Evolutionary conservation across 2,113 vertebrate genomes (phyloP).

Genomic region (Balaeniceps rex): DNA sequence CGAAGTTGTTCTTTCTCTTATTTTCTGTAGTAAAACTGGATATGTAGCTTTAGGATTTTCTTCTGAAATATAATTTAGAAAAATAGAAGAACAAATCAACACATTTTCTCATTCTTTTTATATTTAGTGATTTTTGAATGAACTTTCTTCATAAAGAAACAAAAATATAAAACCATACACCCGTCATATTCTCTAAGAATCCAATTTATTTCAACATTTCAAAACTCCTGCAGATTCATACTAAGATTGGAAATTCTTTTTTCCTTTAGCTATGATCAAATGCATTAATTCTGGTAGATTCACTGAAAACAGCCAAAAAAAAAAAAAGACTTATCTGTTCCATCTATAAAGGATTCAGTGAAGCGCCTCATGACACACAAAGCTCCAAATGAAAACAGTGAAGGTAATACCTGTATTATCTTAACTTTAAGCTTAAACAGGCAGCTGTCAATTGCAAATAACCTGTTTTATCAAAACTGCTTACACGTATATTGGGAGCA

Average conservation of each 20-base stretch:
- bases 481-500: not conserved
- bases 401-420: not conserved
- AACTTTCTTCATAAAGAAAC: not conserved
- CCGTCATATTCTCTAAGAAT: not conserved
- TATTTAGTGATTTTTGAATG: not conserved
- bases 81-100: not conserved
- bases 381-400: not conserved
- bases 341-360: not conserved
- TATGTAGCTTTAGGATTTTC: not conserved
- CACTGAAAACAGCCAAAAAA: not conserved
- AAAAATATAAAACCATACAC: not conserved
- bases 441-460: not conserved
- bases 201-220: not conserved
- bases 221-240: not conserved
- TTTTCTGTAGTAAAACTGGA: not conserved
- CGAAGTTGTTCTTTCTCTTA: not conserved
- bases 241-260: not conserved
- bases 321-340: not conserved
- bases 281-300: not conserved
- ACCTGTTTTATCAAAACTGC: not conserved
- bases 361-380: not conserved
- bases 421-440: not conserved
- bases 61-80: not conserved
- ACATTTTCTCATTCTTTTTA: not conserved
- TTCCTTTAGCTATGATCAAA: not conserved